A percentile compares a stretch with the other conserved stretches of the same genome.
phyloP scores from a whole-genome alignment of 2,797 vertebrate species.

The Artibeus jamaicensis region DNA sequence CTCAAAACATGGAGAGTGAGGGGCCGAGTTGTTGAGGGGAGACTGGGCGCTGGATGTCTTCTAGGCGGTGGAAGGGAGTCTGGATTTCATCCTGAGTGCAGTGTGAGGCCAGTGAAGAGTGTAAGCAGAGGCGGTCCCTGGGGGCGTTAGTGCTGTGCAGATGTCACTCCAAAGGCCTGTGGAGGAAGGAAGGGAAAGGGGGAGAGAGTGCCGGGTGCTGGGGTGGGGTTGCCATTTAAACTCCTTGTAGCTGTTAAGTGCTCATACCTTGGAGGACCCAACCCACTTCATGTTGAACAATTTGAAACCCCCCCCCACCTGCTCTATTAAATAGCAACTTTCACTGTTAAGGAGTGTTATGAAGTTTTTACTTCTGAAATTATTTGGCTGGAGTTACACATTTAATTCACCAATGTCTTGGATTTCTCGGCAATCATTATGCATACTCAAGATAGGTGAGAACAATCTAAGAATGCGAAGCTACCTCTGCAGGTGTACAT shows the following conservation, averaged over 20 bases:
- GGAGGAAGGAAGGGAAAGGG: neutral
- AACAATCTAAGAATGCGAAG: neutral
- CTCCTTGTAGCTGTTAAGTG: neutral
- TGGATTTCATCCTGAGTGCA: neutral
- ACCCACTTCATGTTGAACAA: neutral
- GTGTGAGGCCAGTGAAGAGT: neutral
- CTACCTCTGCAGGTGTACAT: neutral
- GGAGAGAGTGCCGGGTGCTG: neutral
- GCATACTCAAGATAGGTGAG: neutral
- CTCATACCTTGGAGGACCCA: neutral
- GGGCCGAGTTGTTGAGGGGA: neutral
- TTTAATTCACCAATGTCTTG: neutral
- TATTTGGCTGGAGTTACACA: neutral
- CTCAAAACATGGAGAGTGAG: neutral
- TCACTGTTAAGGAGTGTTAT: neutral
- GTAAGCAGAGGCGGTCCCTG: neutral
- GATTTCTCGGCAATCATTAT: neutral
- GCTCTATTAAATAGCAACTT: neutral
- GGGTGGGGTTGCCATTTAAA: neutral
- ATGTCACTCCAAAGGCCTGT: neutral
- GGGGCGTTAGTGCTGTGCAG: neutral
- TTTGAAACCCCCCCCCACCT: neutral
- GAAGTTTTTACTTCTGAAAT: constrained; percentile 37
- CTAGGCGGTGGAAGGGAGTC: neutral
- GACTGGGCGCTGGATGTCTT: neutral